A percentile compares a stretch with the other conserved stretches of the same genome.
These are phyloP conservation scores for Hemiprocne comata DNA, from an alignment of 2,113 vertebrate genomes.

Conservation along the genomic window DNA sequence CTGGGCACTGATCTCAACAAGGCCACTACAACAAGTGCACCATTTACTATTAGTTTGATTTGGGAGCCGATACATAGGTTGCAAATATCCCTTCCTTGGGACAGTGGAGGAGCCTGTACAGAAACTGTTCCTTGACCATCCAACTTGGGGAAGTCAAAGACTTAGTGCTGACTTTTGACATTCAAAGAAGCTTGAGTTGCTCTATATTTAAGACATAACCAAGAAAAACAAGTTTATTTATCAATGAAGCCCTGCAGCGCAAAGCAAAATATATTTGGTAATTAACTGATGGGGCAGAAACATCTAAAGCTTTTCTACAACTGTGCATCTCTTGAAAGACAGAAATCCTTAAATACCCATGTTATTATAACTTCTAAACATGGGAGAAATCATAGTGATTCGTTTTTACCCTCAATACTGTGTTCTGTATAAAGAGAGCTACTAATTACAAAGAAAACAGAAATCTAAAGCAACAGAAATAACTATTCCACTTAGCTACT, in stretches of 20 bases:
- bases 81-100: accelerated
- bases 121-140: neutral
- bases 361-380: neutral
- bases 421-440: neutral
- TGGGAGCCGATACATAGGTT: accelerated
- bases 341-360: neutral
- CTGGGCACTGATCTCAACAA: neutral
- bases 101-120: neutral
- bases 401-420: neutral
- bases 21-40: neutral
- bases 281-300: neutral
- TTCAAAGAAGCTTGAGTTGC: neutral
- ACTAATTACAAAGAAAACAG: neutral
- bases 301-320: neutral
- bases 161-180: neutral
- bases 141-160: neutral
- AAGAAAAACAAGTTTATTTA: neutral
- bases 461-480: neutral
- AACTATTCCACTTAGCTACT: neutral
- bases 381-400: neutral
- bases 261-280: neutral
- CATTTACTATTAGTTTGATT: neutral
- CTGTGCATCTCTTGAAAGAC: neutral
- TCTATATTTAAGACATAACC: neutral
- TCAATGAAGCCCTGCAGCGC: neutral